Evolutionary conservation across 2,113 vertebrate genomes (phyloP), one percentile per base, ranked within the genome.

Genomic region (Bathybates hornii): DNA sequence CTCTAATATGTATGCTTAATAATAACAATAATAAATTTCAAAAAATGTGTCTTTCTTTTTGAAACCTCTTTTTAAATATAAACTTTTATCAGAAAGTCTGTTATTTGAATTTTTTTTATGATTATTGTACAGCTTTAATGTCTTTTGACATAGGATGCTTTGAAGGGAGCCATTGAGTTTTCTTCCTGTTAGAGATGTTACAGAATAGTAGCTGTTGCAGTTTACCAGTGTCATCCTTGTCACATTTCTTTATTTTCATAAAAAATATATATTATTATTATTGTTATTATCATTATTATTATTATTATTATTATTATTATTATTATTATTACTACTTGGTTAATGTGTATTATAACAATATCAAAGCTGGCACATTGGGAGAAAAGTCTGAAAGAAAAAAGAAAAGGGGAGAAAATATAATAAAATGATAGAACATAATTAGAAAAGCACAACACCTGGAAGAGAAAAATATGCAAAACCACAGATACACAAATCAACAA

Each of bases 31-130:
- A 66, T 38, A 66, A 1, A 66, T 66, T 66, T 36, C 6, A 66
- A 63, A 68, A 68, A 68, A 68, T 24, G 11, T 68, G 2, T 41
- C 19, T 21, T 21, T 68, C 19, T 24, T 68, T 13, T 41, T 41
- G n/a, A 41, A 68, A 68, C 36, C 36, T 68, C 11, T 41, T 68
- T 68, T 68, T 68, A 68, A 68, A 68, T 41, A 41, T 41, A 24
- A 41, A 68, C 7, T 8, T 68, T 66, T 21, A 21, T 38, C 34
- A 38, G 34, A 21, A 21, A 66, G 17, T 63, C 59, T 63, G 6
- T 36, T 12, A 19, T 63, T 11, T 36, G 9, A 19, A 11, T 36
- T 19, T 63, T 29, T 29, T 66, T n/a, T 13, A 66, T 13, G 34
- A 38, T 2, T 36, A n/a, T 66, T 38, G 34, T 66, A 38, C 34